These are phyloP conservation scores for Taurulus bubalis DNA, from an alignment of 2,113 vertebrate species.

Conservation along the genomic window DNA sequence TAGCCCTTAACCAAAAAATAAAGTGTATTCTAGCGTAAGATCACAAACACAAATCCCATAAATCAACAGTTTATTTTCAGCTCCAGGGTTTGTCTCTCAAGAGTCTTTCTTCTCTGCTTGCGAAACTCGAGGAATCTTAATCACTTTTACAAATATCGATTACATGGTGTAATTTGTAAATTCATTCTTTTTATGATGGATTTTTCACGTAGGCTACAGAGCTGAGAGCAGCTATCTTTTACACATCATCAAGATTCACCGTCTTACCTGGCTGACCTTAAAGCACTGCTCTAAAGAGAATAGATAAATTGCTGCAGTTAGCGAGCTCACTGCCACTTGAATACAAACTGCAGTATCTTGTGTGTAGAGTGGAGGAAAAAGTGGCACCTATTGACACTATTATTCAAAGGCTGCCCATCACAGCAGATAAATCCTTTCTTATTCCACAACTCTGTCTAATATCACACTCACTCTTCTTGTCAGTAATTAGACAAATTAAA, in stretches of 20 bases:
- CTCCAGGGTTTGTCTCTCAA: slow-evolving; percentile 14
- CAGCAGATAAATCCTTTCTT: slow-evolving; percentile 45
- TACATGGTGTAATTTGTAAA: slow-evolving; percentile 23
- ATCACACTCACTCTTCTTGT: slow-evolving; percentile 48
- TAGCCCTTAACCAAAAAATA: slow-evolving; percentile 11
- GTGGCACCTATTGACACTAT: slow-evolving; percentile 53
- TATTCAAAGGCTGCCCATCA: slow-evolving; percentile 55
- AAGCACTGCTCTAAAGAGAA: slow-evolving; percentile 49
- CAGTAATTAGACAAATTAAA: slow-evolving; percentile 71
- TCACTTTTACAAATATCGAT: slow-evolving; percentile 47
- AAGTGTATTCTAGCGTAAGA: slow-evolving; percentile 22
- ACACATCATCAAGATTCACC: slow-evolving; percentile 57
- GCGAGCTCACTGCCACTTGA: slow-evolving; percentile 47
- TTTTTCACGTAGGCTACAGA: slow-evolving; percentile 36
- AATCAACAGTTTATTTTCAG: slow-evolving; percentile 38
- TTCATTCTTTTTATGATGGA: slow-evolving; percentile 36
- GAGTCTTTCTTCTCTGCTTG: slow-evolving; percentile 14
- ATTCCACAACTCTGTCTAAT: slow-evolving; percentile 31
- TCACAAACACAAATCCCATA: slow-evolving; percentile 21
- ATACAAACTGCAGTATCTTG: slow-evolving; percentile 59
- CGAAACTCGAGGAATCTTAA: background rate
- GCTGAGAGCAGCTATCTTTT: slow-evolving; percentile 37
- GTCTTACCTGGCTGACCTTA: slow-evolving; percentile 65
- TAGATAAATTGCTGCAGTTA: slow-evolving; percentile 71
- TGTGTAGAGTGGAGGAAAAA: slow-evolving; percentile 12